Evolutionary conservation across 1,140 invertebrate species (phyloP).

Genomic region (Carposina sasakii): DNA sequence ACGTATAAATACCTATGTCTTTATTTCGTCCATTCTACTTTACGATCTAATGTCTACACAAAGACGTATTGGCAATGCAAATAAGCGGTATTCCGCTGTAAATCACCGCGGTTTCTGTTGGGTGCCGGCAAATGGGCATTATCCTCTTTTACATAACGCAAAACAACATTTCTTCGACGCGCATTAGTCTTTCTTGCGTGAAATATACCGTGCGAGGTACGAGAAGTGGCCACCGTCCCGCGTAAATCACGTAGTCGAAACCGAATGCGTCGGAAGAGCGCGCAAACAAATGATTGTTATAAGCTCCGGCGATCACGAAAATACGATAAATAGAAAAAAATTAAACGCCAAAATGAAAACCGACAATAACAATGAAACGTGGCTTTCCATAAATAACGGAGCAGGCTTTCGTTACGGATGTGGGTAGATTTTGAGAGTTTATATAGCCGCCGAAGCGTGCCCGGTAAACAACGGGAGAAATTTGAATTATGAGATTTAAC

Average conservation of each 20-base stretch:
- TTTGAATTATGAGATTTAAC: slow-evolving; percentile 67
- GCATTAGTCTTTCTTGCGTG: slow-evolving; percentile 41
- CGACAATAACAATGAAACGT: slow-evolving; percentile 68
- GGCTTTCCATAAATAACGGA: slow-evolving; percentile 68
- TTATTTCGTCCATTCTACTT: slow-evolving; percentile 54
- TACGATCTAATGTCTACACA: slow-evolving; percentile 41
- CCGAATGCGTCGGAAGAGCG: slow-evolving; percentile 39
- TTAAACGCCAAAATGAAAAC: slow-evolving; percentile 66
- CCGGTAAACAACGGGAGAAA: slow-evolving; percentile 56
- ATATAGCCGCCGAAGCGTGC: slow-evolving; percentile 52
- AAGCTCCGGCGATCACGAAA: slow-evolving; percentile 46
- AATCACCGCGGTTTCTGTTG: slow-evolving; percentile 47
- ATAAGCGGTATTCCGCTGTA: slow-evolving; percentile 58
- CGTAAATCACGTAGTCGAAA: slow-evolving; percentile 52
- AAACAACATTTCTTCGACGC: slow-evolving; percentile 44
- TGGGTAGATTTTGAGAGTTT: slow-evolving; percentile 68
- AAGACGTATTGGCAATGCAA: slow-evolving; percentile 57
- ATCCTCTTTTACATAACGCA: slow-evolving; percentile 42
- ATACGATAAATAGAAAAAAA: slow-evolving; percentile 63
- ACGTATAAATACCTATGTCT: slow-evolving; percentile 48
- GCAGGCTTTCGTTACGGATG: slow-evolving; percentile 65
- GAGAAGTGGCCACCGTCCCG: slow-evolving; percentile 34
- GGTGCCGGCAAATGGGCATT: slow-evolving; percentile 39
- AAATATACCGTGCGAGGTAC: slow-evolving; percentile 35
- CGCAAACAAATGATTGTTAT: slow-evolving; percentile 55